Conservation (phyloP, 2,797 vertebrate species). For the Dicrostonyx torquatus region DNA sequence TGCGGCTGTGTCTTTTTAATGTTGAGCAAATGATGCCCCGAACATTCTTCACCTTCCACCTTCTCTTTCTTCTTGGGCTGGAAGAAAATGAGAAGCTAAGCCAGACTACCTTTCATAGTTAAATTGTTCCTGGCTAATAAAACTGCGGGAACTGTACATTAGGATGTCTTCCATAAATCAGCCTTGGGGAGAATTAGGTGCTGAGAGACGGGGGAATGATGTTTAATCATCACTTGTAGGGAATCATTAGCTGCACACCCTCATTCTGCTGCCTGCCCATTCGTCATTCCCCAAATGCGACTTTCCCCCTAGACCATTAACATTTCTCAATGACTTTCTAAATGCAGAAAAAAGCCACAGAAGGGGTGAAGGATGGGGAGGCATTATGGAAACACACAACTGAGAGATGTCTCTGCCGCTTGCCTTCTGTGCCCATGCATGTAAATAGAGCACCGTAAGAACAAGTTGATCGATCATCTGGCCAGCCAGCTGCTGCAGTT, state of each 20-base stretch:
- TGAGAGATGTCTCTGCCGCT: constrained; percentile 68
- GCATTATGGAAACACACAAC: constrained; percentile 75
- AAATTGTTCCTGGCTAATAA: constrained; percentile 85
- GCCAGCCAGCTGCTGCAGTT: constrained; percentile 27
- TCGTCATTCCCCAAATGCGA: constrained; percentile 84
- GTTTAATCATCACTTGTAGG: constrained; percentile 87
- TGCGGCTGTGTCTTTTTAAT: constrained; percentile 61
- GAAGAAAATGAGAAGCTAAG: constrained; percentile 81
- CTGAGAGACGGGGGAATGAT: constrained; percentile 83
- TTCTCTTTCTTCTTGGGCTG: constrained; percentile 66
- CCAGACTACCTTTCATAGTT: constrained; percentile 71
- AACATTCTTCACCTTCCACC: constrained; percentile 49
- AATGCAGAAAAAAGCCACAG: constrained; percentile 78
- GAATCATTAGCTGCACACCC: constrained; percentile 87
- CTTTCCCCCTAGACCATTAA: constrained; percentile 83
- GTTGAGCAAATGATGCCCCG: constrained; percentile 65
- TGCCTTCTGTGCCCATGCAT: constrained; percentile 50
- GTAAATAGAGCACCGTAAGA: constrained; percentile 66
- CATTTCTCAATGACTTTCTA: constrained; percentile 85
- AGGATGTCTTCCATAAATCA: constrained; percentile 84
- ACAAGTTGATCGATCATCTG: constrained; percentile 58
- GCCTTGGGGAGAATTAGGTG: constrained; percentile 83
- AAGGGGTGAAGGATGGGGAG: constrained; percentile 75
- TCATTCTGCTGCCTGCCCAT: constrained; percentile 81
- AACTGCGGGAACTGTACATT: constrained; percentile 75